A percentile compares a stretch with the other conserved stretches of the same genome.
Evolutionary conservation across 2,888 invertebrate species (phyloP).

Genomic region (Brachycybe producta): DNA sequence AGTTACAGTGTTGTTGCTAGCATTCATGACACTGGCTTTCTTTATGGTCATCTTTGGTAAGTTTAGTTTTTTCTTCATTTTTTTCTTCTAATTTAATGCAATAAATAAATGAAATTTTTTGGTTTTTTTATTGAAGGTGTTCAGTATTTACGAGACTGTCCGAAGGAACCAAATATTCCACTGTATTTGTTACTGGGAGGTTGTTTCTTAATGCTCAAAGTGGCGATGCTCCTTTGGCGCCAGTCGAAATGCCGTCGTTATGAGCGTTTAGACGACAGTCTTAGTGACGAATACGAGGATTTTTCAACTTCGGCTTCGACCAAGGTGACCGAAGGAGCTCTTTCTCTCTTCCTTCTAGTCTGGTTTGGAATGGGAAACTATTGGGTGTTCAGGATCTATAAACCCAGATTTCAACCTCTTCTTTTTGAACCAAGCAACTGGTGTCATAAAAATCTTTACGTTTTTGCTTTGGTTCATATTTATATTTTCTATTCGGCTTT

Average conservation of each 20-base stretch:
- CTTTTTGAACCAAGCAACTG: neutral
- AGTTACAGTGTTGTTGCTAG: too few relatives aligned
- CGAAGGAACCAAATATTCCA: slow-evolving; percentile 59
- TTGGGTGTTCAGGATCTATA: neutral
- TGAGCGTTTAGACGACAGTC: slow-evolving; percentile 29
- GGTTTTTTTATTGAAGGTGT: slow-evolving; percentile 46
- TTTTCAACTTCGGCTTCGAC: slow-evolving; percentile 27
- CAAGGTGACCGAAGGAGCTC: neutral
- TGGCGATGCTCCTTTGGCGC: slow-evolving; percentile 44
- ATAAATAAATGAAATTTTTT: too few relatives aligned
- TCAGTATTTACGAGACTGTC: slow-evolving; percentile 65
- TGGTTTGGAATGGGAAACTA: neutral
- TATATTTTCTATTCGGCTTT: neutral
- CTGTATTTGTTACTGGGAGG: slow-evolving; percentile 77
- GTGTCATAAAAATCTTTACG: slow-evolving; percentile 1
- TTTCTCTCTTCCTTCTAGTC: neutral
- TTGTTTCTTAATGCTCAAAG: slow-evolving; percentile 52
- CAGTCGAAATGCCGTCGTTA: slow-evolving; percentile 49
- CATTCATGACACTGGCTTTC: too few relatives aligned
- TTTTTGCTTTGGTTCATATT: neutral
- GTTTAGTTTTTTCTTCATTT: too few relatives aligned
- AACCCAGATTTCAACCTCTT: neutral
- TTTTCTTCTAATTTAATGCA: too few relatives aligned
- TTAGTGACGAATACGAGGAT: slow-evolving; percentile 3
- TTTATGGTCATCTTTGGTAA: too few relatives aligned